phyloP scores from a whole-genome alignment of 2,888 invertebrate species.

The Anticlea derivata region DNA sequence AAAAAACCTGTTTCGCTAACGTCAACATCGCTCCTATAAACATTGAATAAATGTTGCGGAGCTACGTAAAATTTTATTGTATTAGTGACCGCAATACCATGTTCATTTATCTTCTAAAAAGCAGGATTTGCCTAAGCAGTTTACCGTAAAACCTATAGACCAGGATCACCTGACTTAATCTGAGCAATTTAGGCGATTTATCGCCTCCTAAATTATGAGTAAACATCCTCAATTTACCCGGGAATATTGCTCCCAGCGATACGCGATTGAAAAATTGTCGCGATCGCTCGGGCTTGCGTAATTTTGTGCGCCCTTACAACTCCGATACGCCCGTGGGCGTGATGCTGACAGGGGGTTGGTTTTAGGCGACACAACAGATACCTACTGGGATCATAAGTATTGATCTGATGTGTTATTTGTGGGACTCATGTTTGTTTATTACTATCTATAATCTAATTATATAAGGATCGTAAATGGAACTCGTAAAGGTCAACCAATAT shows the following conservation, averaged over 20 bases:
- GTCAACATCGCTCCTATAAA: no score
- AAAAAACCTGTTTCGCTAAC: no score
- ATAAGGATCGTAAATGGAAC: no score
- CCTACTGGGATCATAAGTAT: not conserved
- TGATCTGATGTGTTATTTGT: no score
- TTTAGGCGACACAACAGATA: slow-evolving; percentile 13
- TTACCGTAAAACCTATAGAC: slow-evolving; percentile 12
- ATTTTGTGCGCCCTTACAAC: slow-evolving; percentile 61
- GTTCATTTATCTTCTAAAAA: not conserved
- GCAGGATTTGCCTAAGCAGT: not conserved
- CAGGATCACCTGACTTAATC: slow-evolving; percentile 24
- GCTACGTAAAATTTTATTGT: no score
- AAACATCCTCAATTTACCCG: slow-evolving; percentile 64
- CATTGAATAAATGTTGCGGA: no score
- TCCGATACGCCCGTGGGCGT: slow-evolving; percentile 42
- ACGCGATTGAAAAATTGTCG: slow-evolving; percentile 77
- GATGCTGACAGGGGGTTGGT: slow-evolving; percentile 41
- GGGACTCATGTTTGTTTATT: no score
- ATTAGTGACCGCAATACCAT: not conserved
- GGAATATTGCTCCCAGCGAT: slow-evolving; percentile 63
- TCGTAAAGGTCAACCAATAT: no score
- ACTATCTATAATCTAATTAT: slow-evolving; percentile 9
- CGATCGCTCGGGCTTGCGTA: slow-evolving; percentile 60
- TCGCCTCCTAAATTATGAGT: slow-evolving; percentile 59
- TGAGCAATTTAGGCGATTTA: slow-evolving; percentile 40